Conservation (phyloP, 2,888 invertebrate species). For the Dioctria rufipes region DNA sequence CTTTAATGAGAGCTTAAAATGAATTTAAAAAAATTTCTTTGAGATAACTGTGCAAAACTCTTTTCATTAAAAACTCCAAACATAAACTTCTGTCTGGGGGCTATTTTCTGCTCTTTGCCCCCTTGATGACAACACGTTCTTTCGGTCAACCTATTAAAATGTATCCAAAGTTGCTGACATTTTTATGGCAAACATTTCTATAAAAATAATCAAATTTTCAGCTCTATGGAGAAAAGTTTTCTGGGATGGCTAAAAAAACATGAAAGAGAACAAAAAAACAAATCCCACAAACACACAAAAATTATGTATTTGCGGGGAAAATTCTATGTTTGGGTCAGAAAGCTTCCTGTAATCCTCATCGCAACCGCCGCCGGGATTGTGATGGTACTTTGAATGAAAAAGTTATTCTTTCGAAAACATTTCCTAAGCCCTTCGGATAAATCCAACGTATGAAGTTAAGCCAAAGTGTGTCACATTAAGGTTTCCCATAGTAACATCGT, state of each 20-base stretch:
- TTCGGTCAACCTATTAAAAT: background rate
- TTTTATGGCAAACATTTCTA: slow-evolving; percentile 10
- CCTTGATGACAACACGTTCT: background rate
- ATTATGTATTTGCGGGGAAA: background rate
- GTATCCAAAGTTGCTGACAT: background rate
- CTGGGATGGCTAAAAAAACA: background rate
- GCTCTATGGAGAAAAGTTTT: too few relatives aligned
- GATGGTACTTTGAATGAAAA: slow-evolving; percentile 21
- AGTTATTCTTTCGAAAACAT: background rate
- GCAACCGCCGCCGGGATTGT: background rate
- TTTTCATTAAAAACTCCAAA: too few relatives aligned
- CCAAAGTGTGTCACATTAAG: too few relatives aligned
- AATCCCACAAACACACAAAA: background rate
- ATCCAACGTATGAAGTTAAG: too few relatives aligned
- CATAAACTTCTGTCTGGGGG: background rate
- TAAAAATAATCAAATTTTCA: slow-evolving; percentile 22
- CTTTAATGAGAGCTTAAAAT: too few relatives aligned
- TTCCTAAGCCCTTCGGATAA: too few relatives aligned
- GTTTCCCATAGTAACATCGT: too few relatives aligned
- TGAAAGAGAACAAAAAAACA: background rate
- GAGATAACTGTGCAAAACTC: too few relatives aligned
- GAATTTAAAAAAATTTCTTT: too few relatives aligned
- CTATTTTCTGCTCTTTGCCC: background rate
- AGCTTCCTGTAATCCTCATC: background rate
- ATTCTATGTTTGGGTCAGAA: background rate